These are phyloP conservation scores for Bos indicus DNA, from an alignment of 2,113 vertebrate genomes.

Conservation along the genomic window DNA sequence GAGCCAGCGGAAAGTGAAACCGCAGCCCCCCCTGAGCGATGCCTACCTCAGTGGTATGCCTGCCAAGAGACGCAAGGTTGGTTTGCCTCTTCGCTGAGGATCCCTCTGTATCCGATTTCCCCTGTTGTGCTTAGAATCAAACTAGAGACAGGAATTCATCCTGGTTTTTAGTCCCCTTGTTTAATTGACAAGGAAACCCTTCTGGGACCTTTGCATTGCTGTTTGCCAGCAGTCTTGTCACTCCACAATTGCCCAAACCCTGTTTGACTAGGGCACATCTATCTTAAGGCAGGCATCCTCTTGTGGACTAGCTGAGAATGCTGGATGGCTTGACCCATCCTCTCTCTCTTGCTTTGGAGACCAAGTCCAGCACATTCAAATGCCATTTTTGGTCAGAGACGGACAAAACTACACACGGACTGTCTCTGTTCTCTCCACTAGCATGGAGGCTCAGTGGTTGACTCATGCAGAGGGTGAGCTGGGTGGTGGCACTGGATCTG, in stretches of 20 bases:
- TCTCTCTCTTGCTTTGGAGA: neutral
- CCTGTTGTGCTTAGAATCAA: neutral
- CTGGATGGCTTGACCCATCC: neutral
- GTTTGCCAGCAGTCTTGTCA: neutral
- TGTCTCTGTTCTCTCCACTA: neutral
- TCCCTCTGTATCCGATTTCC: neutral
- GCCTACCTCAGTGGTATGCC: slow-evolving; percentile 95
- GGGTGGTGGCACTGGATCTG: slow-evolving; percentile 44
- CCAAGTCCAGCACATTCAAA: neutral
- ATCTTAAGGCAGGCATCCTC: neutral
- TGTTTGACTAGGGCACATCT: neutral
- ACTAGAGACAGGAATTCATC: neutral
- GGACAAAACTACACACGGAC: neutral
- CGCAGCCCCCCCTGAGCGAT: slow-evolving; percentile 91
- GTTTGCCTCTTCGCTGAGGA: neutral
- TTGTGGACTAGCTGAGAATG: neutral
- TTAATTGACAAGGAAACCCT: neutral
- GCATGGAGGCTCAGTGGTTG: neutral
- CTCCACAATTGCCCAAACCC: neutral
- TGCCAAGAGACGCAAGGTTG: slow-evolving; percentile 93
- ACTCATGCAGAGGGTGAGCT: slow-evolving; percentile 41
- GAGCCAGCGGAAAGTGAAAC: slow-evolving; percentile 92
- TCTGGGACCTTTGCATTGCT: neutral
- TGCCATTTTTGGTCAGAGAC: neutral
- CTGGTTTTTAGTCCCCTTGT: neutral